Percentiles rank a stretch among this genome's conserved stretches.
Conservation (phyloP, 2,888 invertebrate species). For the Mimas tiliae region DNA sequence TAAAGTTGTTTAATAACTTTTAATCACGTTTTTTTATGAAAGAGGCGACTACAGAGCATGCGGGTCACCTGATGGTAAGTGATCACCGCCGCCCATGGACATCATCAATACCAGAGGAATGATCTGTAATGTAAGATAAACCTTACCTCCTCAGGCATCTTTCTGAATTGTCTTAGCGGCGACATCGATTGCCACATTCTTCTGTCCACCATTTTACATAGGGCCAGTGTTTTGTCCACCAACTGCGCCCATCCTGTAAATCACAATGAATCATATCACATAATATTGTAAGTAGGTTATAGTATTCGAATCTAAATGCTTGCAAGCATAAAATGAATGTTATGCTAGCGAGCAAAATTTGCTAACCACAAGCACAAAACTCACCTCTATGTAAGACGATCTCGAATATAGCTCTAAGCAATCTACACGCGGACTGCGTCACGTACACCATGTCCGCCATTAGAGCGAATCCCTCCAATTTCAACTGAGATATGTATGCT, state of each 20-base stretch:
- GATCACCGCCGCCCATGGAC: too few relatives aligned
- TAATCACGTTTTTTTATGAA: too few relatives aligned
- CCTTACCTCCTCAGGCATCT: conserved; percentile 95
- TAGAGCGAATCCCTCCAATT: conserved; percentile 98
- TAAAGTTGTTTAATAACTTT: too few relatives aligned
- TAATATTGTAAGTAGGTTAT: not conserved
- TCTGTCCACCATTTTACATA: conserved; percentile 99
- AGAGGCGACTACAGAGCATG: too few relatives aligned
- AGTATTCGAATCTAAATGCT: too few relatives aligned
- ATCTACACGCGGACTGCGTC: conserved; percentile 97
- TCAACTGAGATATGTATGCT: conserved; percentile 99
- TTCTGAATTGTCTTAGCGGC: conserved; percentile 97
- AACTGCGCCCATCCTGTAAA: conserved; percentile 96
- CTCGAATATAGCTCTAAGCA: conserved; percentile 98
- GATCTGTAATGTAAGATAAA: too few relatives aligned
- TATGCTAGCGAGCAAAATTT: not conserved
- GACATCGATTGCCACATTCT: conserved; percentile 99
- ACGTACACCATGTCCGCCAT: conserved; percentile 99
- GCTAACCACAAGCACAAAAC: conserved; percentile 22
- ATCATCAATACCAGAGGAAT: too few relatives aligned
- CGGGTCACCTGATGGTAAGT: too few relatives aligned
- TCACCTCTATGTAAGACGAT: conserved; percentile 91
- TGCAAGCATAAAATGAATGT: not conserved
- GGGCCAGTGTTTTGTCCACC: conserved; percentile 96
- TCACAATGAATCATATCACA: conserved; percentile 23